Evolutionary conservation across 2,797 vertebrate genomes (phyloP).

Genomic region (Chelon labrosus): DNA sequence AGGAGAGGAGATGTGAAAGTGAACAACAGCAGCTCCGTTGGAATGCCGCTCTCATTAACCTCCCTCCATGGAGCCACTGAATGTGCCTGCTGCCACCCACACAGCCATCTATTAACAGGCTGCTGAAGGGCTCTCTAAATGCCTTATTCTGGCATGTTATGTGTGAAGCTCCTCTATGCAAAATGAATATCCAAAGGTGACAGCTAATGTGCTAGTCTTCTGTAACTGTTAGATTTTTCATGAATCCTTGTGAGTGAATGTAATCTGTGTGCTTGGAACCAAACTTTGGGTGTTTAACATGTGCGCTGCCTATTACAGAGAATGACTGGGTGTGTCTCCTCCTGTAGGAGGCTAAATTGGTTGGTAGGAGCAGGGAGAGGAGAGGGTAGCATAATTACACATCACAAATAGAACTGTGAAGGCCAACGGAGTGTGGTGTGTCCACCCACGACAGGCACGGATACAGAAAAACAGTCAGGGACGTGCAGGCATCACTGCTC

Average conservation of each 20-base stretch:
- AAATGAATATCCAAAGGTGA: constrained; percentile 63
- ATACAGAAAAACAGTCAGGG: constrained; percentile 50
- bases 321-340: constrained; percentile 75
- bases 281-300: constrained; percentile 38
- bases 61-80: constrained; percentile 76
- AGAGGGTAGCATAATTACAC: constrained; percentile 77
- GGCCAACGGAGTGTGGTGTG: constrained; percentile 61
- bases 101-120: constrained; percentile 74
- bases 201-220: constrained; percentile 50
- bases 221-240: constrained; percentile 27
- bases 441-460: constrained; percentile 69
- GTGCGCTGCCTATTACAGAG: constrained; percentile 69
- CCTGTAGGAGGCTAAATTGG: constrained; percentile 73
- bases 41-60: constrained; percentile 81
- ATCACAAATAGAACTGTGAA: constrained; percentile 72
- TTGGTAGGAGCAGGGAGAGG: constrained; percentile 54
- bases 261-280: constrained; percentile 9
- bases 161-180: constrained; percentile 55
- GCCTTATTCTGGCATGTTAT: constrained; percentile 48
- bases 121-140: constrained; percentile 72
- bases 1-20: constrained; percentile 74
- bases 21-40: constrained; percentile 72
- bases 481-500: constrained; percentile 44
- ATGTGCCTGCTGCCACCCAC: constrained; percentile 77
- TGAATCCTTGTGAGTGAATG: no score